Evolutionary conservation across 2,797 vertebrate genomes (phyloP).

Genomic region (Channallabes apus): DNA sequence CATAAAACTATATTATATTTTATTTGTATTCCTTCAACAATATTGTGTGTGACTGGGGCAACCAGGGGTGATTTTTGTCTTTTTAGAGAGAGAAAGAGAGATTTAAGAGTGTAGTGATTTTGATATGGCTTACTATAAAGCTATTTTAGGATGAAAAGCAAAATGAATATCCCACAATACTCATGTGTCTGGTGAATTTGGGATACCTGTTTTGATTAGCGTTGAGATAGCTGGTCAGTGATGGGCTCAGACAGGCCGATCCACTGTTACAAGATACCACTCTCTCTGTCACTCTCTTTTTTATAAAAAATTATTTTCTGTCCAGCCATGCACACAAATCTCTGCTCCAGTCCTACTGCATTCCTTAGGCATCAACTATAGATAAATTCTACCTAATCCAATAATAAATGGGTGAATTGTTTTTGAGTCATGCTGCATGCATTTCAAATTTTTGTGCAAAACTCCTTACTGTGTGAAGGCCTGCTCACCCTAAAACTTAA

Average conservation of each 20-base stretch:
- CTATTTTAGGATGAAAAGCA: slow-evolving; percentile 3
- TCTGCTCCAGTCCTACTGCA: neutral
- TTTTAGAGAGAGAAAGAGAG: no score
- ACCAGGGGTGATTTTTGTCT: neutral
- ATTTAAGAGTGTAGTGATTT: neutral
- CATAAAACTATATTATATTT: neutral
- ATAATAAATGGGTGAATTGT: neutral
- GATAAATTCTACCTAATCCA: neutral
- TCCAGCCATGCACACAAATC: neutral
- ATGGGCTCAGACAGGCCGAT: slow-evolving; percentile 47
- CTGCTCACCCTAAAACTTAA: no score
- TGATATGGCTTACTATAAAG: neutral
- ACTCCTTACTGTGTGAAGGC: no score
- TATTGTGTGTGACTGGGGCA: neutral
- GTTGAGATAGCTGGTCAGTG: slow-evolving; percentile 37
- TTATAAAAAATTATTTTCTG: neutral
- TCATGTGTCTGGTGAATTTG: slow-evolving; percentile 16
- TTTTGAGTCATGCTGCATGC: neutral
- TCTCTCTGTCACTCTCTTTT: neutral
- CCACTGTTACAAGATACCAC: neutral
- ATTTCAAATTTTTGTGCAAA: neutral
- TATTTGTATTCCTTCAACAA: neutral
- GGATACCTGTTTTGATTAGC: slow-evolving; percentile 48
- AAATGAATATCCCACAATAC: slow-evolving; percentile 37
- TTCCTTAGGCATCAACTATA: neutral